Conservation (phyloP, 2,113 vertebrate species). For the Ceyx margarethae region DNA sequence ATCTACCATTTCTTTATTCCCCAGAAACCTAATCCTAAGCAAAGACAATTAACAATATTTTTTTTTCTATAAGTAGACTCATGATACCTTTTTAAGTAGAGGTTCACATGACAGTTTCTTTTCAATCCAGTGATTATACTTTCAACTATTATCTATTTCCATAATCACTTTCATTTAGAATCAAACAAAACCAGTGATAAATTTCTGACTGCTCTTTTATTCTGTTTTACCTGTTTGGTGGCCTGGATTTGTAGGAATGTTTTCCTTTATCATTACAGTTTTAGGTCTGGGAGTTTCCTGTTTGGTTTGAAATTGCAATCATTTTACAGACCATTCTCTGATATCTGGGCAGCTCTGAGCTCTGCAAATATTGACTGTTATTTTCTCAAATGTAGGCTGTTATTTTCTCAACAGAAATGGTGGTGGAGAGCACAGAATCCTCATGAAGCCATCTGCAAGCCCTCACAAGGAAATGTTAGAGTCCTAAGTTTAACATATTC, state of each 20-base stretch:
- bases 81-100: not conserved
- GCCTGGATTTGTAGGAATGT: not conserved
- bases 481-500: not conserved
- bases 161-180: not conserved
- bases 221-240: not conserved
- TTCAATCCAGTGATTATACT: not conserved
- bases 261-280: not conserved
- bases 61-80: not conserved
- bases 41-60: not conserved
- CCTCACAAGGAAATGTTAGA: not conserved
- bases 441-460: not conserved
- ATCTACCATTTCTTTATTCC: not conserved
- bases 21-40: not conserved
- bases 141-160: not conserved
- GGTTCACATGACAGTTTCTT: not conserved
- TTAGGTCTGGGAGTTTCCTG: not conserved
- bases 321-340: not conserved
- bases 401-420: not conserved
- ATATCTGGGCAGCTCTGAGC: not conserved
- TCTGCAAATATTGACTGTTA: constrained; percentile 12
- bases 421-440: not conserved
- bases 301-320: not conserved
- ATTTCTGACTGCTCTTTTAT: not conserved
- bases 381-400: not conserved
- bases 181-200: not conserved